Percentiles rank a stretch among this genome's conserved stretches.
These are phyloP conservation scores for Sinhomidia bicolor DNA, from an alignment of 2,888 invertebrate genomes.

Conservation along the genomic window DNA sequence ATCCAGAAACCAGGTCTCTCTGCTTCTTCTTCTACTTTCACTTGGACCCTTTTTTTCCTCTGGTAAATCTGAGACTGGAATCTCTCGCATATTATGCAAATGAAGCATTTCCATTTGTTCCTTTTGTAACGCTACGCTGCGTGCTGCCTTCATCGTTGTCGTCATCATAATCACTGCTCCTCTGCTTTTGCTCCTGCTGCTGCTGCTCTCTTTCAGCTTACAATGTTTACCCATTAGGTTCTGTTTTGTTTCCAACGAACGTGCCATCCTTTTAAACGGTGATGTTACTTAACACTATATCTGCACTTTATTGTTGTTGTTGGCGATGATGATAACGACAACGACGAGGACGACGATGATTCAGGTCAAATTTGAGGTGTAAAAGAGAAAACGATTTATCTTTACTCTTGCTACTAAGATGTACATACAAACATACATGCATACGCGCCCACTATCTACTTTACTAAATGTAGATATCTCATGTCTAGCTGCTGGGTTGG, in stretches of 20 bases:
- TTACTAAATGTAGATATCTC: no score
- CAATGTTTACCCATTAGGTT: slow-evolving; percentile 55
- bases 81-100: slow-evolving; percentile 39
- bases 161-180: no score
- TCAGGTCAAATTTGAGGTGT: neutral
- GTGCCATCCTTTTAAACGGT: slow-evolving; percentile 32
- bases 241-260: slow-evolving; percentile 34
- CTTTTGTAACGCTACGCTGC: neutral
- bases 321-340: neutral
- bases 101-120: slow-evolving; percentile 9
- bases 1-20: no score
- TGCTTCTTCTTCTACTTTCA: no score
- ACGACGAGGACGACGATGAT: no score
- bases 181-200: no score
- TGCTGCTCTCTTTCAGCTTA: slow-evolving; percentile 17
- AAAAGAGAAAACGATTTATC: neutral
- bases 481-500: no score
- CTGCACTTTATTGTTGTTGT: slow-evolving; percentile 1
- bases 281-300: slow-evolving; percentile 18
- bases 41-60: neutral
- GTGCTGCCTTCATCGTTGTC: no score
- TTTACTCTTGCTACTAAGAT: neutral
- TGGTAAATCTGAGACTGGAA: neutral
- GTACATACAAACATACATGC: neutral
- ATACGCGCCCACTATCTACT: no score